Base-by-base conservation (phyloP, 2,888 invertebrate genomes). In the Drosophila peninsularis region DNA sequence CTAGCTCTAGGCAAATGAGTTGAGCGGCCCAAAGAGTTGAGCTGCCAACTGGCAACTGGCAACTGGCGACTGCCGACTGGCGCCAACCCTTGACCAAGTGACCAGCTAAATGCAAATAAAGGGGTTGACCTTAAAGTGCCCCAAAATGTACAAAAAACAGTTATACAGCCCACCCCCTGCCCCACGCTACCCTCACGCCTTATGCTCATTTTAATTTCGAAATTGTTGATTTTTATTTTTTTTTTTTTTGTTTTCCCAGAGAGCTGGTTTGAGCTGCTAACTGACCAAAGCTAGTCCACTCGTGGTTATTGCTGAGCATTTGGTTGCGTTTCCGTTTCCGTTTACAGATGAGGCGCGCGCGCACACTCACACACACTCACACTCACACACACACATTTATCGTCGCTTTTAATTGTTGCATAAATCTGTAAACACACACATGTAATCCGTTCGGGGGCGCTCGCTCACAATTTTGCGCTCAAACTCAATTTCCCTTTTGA, bases 401-500 rank as follows among this genome's bases (percentile, higher is more conserved):
- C 62, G 72, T 58, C 61, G 62, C 66, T 87, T 84, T 83, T 87
- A 83, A 83, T 83, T 88, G 85, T 85, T 83, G 83, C 83, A 82
- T 87, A 75, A 79, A 71, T 77, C 74, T 76, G 77, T 54, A 62
- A 85, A 80, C 77, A 74, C 67, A 80, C 67, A 82, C 81, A 70
- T 66, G 72, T 62, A 60, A 70, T 65, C 55, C 65, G 69, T 78
- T 69, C 47, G 62, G 55, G 50, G 45, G 50, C 32, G 55, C 50
- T 57, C 67, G 71, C 79, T 76, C 67, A 79, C 60, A 36, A 58
- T 61, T 86, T 82, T 82, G 75, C 71, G 82, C 82, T 77, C 78
- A 83, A 83, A 87, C 88, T 85, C 85, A 85, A 83, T 83, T 83
- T 87, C 71, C 85, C 84, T 77, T 87, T 82, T 82, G 82, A 82